Evolutionary conservation across 2,888 invertebrate species (phyloP), one percentile per base, ranked within the genome.

Genomic region (Eurois occulta): DNA sequence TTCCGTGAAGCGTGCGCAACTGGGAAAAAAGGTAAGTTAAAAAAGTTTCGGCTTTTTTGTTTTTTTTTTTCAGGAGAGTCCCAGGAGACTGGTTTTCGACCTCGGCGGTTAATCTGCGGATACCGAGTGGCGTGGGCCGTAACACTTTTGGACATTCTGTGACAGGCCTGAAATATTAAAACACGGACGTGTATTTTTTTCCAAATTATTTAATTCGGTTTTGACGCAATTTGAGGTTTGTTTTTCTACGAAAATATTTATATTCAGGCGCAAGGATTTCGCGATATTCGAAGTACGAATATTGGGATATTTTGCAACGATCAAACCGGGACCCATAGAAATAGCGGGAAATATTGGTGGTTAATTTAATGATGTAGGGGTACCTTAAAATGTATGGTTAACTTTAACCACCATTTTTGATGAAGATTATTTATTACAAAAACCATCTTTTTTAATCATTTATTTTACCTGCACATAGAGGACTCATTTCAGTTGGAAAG

Each of bases 131-230:
- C 84, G 77, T 77, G 64, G 75, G 75, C 75, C 77, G 68, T 78
- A 86, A 88, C 73, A 85, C 73, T 83, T 83, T 86, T 68, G 80
- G 88, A 89, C 89, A 80, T 58, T 46, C 60, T 52, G 76, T 85
- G 89, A 88, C 88, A 88, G 80, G 73, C 81, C 81, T 88, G 85
- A 88, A 86, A 89, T 88, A 88, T 88, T 89, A 88, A 89, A 88
- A 89, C 73, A 55, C 38, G 75, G 43, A 84, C 84, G 76, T 87
- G 75, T 75, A 66, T 84, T 84, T 86, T 79, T 76, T 71, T 67
- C 24, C 38, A 71, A 85, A 81, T 79, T 64, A 66, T 66, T 55
- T 84, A 38, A 84, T 86, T 73, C 66, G 13, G 66, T 85, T 73
- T 58, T 43, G 32, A 72, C 38, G 32, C 46, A 72, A 55, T 28